These are phyloP conservation scores for Decapterus maruadsi DNA, from an alignment of 2,797 vertebrate genomes.

Conservation along the genomic window DNA sequence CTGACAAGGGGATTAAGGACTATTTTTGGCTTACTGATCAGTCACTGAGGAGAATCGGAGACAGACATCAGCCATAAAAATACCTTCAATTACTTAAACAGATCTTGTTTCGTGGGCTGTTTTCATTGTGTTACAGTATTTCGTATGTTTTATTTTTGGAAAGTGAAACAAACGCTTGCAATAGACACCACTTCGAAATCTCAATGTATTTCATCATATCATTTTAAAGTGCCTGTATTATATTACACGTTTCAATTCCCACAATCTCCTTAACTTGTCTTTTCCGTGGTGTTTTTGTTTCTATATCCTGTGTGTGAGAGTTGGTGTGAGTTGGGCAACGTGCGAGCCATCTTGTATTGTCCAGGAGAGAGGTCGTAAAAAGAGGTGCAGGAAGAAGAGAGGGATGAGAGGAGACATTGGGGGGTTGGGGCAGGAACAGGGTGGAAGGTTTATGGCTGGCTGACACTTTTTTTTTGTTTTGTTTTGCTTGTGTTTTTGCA, in stretches of 20 bases:
- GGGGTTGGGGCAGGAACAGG: slow-evolving; percentile 74
- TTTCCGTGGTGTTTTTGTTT: background rate
- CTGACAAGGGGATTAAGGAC: slow-evolving; percentile 73
- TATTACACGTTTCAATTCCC: background rate
- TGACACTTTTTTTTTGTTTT: slow-evolving; percentile 65
- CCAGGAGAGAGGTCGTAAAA: slow-evolving; percentile 78
- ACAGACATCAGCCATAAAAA: slow-evolving; percentile 42
- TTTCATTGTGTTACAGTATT: background rate
- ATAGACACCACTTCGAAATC: background rate
- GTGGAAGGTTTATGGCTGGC: slow-evolving; percentile 69
- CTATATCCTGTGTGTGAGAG: slow-evolving; percentile 40
- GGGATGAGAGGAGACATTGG: slow-evolving; percentile 68
- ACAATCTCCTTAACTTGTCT: background rate
- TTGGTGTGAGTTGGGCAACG: slow-evolving; percentile 63
- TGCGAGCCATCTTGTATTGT: slow-evolving; percentile 76
- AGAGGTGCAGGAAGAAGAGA: slow-evolving; percentile 78
- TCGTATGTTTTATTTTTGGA: background rate
- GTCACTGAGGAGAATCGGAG: slow-evolving; percentile 43
- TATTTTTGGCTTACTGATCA: slow-evolving; percentile 57
- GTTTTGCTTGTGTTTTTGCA: slow-evolving; percentile 53
- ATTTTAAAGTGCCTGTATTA: background rate
- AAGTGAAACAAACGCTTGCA: background rate
- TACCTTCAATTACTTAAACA: slow-evolving; percentile 27
- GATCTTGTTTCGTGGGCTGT: background rate
- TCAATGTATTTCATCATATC: background rate